phyloP scores from a whole-genome alignment of 2,888 invertebrate genomes.

The Dione juno region DNA sequence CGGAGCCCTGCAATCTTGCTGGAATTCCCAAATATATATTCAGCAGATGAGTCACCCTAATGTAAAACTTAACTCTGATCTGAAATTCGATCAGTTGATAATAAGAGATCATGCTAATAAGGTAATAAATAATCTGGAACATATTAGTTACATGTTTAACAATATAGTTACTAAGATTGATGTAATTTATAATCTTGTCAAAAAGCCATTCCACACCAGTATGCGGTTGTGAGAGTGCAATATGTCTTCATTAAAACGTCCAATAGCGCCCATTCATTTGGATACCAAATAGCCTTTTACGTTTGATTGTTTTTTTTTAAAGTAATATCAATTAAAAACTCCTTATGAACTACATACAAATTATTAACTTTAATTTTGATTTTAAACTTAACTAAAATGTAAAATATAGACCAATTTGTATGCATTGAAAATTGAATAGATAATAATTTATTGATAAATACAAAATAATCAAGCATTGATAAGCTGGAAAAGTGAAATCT shows the following conservation, averaged over 20 bases:
- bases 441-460: constrained; percentile 46
- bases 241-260: constrained; percentile 37
- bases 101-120: constrained; percentile 2
- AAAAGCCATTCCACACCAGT: constrained; percentile 29
- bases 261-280: constrained; percentile 36
- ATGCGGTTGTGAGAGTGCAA: constrained; percentile 23
- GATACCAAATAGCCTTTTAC: constrained; percentile 22
- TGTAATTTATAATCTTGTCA: constrained; percentile 32
- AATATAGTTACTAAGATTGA: constrained; percentile 1
- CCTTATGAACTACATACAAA: not conserved
- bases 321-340: constrained; percentile 3
- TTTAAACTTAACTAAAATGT: not conserved
- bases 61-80: constrained; percentile 40
- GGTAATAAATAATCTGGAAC: not conserved
- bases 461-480: constrained; percentile 57
- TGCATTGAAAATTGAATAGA: constrained; percentile 27
- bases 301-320: constrained; percentile 25
- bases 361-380: not conserved
- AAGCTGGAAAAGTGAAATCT: constrained; percentile 49
- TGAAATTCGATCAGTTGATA: constrained; percentile 27
- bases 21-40: constrained; percentile 59
- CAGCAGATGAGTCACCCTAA: constrained; percentile 46
- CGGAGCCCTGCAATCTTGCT: constrained; percentile 65
- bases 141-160: not conserved
- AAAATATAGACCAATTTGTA: constrained; percentile 3